A percentile compares a stretch with the other conserved stretches of the same genome.
Conservation (phyloP, 1,140 invertebrate species). For the Euura saliciscinereae region DNA sequence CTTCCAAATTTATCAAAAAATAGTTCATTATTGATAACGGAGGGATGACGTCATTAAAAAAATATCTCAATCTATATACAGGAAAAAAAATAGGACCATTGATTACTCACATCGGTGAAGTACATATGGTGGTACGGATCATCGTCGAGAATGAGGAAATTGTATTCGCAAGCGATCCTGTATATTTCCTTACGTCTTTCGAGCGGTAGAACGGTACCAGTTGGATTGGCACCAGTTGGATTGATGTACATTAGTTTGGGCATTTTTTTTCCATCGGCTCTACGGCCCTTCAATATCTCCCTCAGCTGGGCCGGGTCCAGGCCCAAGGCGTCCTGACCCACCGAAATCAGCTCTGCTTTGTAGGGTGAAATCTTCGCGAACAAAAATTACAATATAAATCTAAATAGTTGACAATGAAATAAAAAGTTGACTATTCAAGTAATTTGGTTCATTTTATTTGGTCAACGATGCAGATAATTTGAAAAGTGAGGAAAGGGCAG, state of each 20-base stretch:
- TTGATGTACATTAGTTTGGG: conserved; percentile 68
- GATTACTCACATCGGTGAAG: conserved; percentile 62
- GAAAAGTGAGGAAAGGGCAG: no score
- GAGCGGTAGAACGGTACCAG: conserved; percentile 69
- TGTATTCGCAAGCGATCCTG: conserved; percentile 74
- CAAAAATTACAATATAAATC: conserved; percentile 12
- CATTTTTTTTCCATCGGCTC: conserved; percentile 61
- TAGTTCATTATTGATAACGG: no score
- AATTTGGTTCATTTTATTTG: no score
- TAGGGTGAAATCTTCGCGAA: conserved; percentile 59
- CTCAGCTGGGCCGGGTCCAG: conserved; percentile 57
- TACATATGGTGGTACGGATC: conserved; percentile 83
- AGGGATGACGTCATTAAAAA: no score
- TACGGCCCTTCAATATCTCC: conserved; percentile 54
- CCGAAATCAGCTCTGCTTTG: conserved; percentile 56
- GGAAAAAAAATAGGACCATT: no score
- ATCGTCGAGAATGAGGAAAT: conserved; percentile 81
- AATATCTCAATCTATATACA: no score
- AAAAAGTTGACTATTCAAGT: not conserved
- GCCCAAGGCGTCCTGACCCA: conserved; percentile 62
- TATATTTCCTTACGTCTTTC: conserved; percentile 75
- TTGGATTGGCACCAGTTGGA: conserved; percentile 71
- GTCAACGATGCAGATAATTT: no score
- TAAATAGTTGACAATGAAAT: not conserved
- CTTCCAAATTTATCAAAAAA: no score